Evolutionary conservation across 2,797 vertebrate species (phyloP).

Genomic region (Selene dorsalis): DNA sequence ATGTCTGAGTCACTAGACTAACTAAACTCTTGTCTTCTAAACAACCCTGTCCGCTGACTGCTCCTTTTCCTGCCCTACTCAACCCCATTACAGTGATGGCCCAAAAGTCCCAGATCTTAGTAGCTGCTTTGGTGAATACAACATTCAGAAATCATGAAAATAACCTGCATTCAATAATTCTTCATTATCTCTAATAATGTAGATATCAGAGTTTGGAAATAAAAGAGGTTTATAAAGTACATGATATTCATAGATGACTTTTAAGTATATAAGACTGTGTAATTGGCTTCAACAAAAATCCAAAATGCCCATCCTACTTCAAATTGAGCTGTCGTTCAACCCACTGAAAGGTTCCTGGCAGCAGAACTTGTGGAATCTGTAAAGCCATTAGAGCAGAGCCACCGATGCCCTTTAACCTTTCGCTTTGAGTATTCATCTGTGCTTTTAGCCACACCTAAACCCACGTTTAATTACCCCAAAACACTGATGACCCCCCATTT

Average conservation of each 20-base stretch:
- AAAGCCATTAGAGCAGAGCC: constrained; percentile 46
- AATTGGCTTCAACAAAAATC: neutral
- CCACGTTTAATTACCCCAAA: constrained; percentile 70
- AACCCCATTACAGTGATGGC: neutral
- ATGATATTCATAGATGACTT: neutral
- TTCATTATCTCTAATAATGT: neutral
- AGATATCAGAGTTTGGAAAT: neutral
- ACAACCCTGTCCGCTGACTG: neutral
- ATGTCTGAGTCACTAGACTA: neutral
- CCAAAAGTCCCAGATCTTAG: neutral
- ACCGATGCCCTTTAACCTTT: constrained; percentile 69
- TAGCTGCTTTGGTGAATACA: neutral
- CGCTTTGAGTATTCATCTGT: constrained; percentile 60
- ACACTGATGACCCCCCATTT: constrained; percentile 33
- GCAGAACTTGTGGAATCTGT: constrained; percentile 51
- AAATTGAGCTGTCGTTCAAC: constrained; percentile 5
- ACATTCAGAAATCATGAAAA: neutral
- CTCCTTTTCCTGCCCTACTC: neutral
- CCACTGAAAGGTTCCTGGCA: constrained; percentile 31
- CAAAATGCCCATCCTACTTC: constrained; percentile 5
- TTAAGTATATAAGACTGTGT: neutral
- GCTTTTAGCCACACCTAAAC: constrained; percentile 62
- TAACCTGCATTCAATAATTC: neutral
- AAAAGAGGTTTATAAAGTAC: neutral
- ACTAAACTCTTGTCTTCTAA: neutral